Conservation (phyloP, 2,888 invertebrate genomes). For the Cordilura impudica region DNA sequence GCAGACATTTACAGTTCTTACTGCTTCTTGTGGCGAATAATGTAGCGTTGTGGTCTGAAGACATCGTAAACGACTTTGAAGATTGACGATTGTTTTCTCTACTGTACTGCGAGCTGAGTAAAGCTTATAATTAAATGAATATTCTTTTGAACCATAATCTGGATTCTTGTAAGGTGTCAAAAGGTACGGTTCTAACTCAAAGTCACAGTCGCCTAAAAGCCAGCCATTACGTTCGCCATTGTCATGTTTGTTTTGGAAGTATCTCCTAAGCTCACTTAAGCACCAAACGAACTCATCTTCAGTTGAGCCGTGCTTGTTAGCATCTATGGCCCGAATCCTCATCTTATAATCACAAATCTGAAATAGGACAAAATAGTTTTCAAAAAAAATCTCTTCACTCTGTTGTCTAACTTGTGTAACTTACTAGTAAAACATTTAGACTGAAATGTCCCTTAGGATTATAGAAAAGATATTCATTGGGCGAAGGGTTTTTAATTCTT, state of each 20-base stretch:
- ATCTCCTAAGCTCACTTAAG: background rate
- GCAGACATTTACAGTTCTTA: constrained; percentile 12
- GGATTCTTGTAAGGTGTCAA: constrained; percentile 11
- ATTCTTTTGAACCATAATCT: constrained; percentile 1
- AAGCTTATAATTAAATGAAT: constrained; percentile 14
- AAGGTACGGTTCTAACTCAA: background rate
- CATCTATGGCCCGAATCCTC: constrained; percentile 15
- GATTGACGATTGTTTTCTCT: constrained; percentile 5
- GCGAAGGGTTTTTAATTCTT: constrained; percentile 21
- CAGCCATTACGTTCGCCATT: background rate
- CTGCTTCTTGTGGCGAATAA: constrained; percentile 8
- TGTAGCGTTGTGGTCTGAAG: constrained; percentile 10
- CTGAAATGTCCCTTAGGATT: constrained; percentile 19
- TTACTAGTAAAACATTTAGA: constrained; percentile 25
- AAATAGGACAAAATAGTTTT: background rate
- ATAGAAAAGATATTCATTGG: constrained; percentile 10
- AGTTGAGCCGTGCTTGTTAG: background rate
- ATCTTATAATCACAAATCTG: constrained; percentile 24
- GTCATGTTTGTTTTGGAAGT: background rate
- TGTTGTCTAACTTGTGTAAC: background rate
- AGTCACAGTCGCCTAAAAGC: background rate
- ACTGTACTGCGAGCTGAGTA: background rate
- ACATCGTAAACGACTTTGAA: constrained; percentile 6
- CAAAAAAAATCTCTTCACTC: background rate
- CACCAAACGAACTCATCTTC: background rate